Percentiles rank a stretch among this genome's conserved stretches.
Evolutionary conservation across 1,140 invertebrate species (phyloP).

Genomic region (Philotrypesis tridentata): DNA sequence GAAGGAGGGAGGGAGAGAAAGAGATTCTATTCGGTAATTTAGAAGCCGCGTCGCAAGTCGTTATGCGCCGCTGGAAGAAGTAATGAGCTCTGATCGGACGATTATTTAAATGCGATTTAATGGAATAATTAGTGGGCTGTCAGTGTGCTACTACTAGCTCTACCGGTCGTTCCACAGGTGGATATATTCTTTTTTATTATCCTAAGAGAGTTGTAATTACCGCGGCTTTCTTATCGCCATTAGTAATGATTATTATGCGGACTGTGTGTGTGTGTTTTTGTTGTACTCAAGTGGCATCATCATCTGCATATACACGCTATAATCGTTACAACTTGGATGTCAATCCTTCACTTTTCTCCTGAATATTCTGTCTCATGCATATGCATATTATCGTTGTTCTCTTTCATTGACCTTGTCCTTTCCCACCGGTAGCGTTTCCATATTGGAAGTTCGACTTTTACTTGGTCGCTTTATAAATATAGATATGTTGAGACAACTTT

Average conservation of each 20-base stretch:
- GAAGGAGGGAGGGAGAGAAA: too few species aligned
- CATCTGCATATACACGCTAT: too few species aligned
- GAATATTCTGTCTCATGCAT: too few species aligned
- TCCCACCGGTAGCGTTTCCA: neutral
- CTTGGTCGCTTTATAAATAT: neutral
- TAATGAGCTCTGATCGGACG: conserved; percentile 12
- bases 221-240: neutral
- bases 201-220: neutral
- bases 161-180: neutral
- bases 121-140: conserved; percentile 32
- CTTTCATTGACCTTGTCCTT: conserved; percentile 7
- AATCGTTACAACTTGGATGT: too few species aligned
- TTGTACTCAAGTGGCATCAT: neutral
- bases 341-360: too few species aligned
- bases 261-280: neutral
- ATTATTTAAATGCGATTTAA: conserved; percentile 31
- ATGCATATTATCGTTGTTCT: conserved; percentile 11
- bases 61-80: conserved; percentile 17
- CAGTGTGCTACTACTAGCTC: neutral
- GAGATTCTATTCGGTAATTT: conserved; percentile 15
- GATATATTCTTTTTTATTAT: neutral
- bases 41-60: neutral
- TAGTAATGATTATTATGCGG: neutral
- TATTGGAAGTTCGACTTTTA: conserved; percentile 30
- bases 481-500: neutral